Conservation (phyloP, 2,888 invertebrate genomes). For the Caenorhabditis imperialis region DNA sequence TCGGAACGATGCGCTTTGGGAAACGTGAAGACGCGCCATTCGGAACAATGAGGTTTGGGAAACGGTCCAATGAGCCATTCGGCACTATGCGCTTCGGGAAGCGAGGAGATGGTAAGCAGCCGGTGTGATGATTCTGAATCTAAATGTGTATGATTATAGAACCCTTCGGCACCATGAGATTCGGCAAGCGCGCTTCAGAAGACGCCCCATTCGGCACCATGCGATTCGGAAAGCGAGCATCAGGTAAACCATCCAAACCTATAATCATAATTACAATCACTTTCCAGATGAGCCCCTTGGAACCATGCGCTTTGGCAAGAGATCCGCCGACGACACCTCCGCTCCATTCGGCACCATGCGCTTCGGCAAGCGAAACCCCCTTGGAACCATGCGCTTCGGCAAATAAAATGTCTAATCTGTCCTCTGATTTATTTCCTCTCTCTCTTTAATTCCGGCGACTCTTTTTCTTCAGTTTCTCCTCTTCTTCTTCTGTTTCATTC, state of each 20-base stretch:
- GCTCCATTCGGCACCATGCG: conserved; percentile 47
- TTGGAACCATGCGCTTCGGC: conserved; percentile 70
- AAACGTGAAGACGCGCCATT: conserved; percentile 49
- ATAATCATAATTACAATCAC: conserved; percentile 3
- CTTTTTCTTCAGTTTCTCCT: conserved; percentile 17
- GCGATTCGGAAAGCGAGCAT: conserved; percentile 52
- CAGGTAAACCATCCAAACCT: too few relatives aligned
- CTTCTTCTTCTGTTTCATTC: neutral
- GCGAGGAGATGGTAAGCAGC: conserved; percentile 10
- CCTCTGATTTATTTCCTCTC: neutral
- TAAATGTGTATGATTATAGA: too few relatives aligned
- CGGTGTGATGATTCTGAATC: too few relatives aligned
- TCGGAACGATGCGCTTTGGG: conserved; percentile 54
- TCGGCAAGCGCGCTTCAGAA: conserved; percentile 17
- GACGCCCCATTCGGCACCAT: conserved; percentile 49
- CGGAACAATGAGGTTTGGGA: conserved; percentile 65
- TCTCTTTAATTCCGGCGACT: neutral
- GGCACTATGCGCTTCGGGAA: conserved; percentile 65
- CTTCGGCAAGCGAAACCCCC: conserved; percentile 58
- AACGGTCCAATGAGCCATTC: conserved; percentile 38
- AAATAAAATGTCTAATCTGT: conserved; percentile 19
- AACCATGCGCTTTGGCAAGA: conserved; percentile 51
- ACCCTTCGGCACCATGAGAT: conserved; percentile 60
- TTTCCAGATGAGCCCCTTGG: conserved; percentile 24
- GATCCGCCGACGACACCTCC: conserved; percentile 8